Evolutionary conservation across 1,140 invertebrate genomes (phyloP).

Genomic region (Dinoponera quadriceps): DNA sequence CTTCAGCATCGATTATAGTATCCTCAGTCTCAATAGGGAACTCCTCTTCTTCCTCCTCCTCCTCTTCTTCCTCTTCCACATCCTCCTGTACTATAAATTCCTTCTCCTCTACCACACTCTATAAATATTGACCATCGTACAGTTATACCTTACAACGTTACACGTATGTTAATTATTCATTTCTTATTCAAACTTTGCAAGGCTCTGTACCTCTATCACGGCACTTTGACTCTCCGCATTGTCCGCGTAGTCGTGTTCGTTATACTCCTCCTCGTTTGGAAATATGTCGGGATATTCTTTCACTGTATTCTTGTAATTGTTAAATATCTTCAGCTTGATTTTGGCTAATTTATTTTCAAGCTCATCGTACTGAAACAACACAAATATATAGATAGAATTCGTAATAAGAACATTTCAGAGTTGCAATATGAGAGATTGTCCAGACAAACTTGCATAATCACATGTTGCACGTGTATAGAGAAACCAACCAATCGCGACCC

Average conservation of each 20-base stretch:
- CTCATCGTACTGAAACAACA: conserved; percentile 86
- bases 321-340: conserved; percentile 84
- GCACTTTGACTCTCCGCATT: conserved; percentile 72
- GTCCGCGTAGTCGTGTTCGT: conserved; percentile 83
- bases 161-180: background rate
- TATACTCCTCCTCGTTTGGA: conserved; percentile 79
- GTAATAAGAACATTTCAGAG: too few relatives aligned
- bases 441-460: too few relatives aligned
- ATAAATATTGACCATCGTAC: conserved; percentile 1
- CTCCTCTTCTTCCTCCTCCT: conserved; percentile 61
- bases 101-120: conserved; percentile 37
- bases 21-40: conserved; percentile 40
- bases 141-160: conserved; percentile 3
- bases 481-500: too few relatives aligned
- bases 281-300: conserved; percentile 72
- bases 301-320: conserved; percentile 83
- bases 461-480: too few relatives aligned
- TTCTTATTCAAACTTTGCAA: conserved; percentile 63
- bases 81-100: conserved; percentile 67
- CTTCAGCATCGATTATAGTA: conserved; percentile 55
- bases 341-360: conserved; percentile 85
- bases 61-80: conserved; percentile 40
- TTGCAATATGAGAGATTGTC: too few relatives aligned
- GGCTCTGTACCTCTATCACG: conserved; percentile 34
- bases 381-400: background rate